Conservation (phyloP, 2,888 invertebrate species). For the Lasioglossum pauxillum region DNA sequence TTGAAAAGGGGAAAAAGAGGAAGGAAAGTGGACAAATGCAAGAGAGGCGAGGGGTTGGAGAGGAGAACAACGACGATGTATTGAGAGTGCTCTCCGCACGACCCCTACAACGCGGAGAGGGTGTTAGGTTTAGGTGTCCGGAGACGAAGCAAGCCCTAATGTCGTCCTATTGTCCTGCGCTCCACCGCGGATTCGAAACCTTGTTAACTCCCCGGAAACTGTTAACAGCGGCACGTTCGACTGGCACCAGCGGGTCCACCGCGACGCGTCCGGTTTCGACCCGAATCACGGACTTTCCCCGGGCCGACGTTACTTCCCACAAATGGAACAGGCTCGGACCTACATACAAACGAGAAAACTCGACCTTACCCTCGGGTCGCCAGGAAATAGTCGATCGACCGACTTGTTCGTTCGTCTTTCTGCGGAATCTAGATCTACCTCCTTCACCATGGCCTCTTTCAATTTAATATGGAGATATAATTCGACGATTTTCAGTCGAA, state of each 20-base stretch:
- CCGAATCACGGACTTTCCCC: slow-evolving; percentile 65
- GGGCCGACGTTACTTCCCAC: slow-evolving; percentile 61
- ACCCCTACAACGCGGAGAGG: slow-evolving; percentile 43
- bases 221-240: slow-evolving; percentile 80
- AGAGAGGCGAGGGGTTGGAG: background rate
- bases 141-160: slow-evolving; percentile 74
- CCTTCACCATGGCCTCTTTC: background rate
- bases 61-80: slow-evolving; percentile 32
- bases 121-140: slow-evolving; percentile 71
- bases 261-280: slow-evolving; percentile 56
- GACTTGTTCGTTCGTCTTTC: background rate
- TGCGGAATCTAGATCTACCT: background rate
- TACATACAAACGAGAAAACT: slow-evolving; percentile 66
- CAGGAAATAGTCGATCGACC: background rate
- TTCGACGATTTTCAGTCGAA: too few relatives aligned
- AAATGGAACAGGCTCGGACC: slow-evolving; percentile 52
- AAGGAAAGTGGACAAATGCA: slow-evolving; percentile 10
- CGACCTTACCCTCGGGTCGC: background rate
- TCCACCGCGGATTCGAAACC: slow-evolving; percentile 78
- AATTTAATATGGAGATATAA: too few relatives aligned
- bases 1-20: background rate
- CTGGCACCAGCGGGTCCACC: slow-evolving; percentile 56
- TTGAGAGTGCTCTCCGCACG: slow-evolving; percentile 25
- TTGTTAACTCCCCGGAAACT: slow-evolving; percentile 83
- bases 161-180: slow-evolving; percentile 80